These are phyloP conservation scores for Xerus rutilus DNA, from an alignment of 2,797 vertebrate genomes.

Conservation along the genomic window DNA sequence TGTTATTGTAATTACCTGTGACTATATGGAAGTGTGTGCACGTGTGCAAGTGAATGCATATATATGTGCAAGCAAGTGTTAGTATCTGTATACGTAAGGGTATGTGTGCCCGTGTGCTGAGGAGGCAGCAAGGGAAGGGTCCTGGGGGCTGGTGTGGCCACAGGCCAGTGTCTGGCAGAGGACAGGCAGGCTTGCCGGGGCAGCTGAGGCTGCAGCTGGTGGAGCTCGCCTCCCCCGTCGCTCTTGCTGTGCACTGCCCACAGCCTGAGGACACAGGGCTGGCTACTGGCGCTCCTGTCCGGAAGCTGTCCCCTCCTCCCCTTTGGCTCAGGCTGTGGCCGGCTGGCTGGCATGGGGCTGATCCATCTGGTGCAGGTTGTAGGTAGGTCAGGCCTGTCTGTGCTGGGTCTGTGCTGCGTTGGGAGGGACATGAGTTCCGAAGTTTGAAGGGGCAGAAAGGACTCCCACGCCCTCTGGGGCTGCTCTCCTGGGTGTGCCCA, in stretches of 20 bases:
- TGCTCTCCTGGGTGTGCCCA: background rate
- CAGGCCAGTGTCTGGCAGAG: background rate
- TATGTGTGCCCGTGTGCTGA: background rate
- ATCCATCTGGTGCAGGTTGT: constrained; percentile 76
- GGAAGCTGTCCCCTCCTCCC: constrained; percentile 41
- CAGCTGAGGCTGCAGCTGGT: background rate
- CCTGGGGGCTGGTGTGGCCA: too few species aligned
- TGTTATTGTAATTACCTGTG: background rate
- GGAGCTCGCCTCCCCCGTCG: background rate
- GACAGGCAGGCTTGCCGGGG: background rate
- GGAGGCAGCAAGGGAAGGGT: too few species aligned
- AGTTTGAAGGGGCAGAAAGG: background rate
- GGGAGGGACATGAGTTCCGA: background rate
- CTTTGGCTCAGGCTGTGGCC: constrained; percentile 42
- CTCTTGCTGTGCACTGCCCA: background rate
- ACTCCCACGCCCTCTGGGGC: fast-evolving
- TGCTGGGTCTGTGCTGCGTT: background rate
- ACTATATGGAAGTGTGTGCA: background rate
- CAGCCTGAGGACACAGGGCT: background rate
- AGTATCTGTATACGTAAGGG: fast-evolving
- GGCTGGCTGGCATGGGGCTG: constrained; percentile 8
- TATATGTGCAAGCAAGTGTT: background rate
- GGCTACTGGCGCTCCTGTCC: background rate
- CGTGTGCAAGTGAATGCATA: fast-evolving
- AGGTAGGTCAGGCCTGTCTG: constrained; percentile 78